Conservation (phyloP, 1,140 invertebrate species). For the Stratiolaelaps scimitus region DNA sequence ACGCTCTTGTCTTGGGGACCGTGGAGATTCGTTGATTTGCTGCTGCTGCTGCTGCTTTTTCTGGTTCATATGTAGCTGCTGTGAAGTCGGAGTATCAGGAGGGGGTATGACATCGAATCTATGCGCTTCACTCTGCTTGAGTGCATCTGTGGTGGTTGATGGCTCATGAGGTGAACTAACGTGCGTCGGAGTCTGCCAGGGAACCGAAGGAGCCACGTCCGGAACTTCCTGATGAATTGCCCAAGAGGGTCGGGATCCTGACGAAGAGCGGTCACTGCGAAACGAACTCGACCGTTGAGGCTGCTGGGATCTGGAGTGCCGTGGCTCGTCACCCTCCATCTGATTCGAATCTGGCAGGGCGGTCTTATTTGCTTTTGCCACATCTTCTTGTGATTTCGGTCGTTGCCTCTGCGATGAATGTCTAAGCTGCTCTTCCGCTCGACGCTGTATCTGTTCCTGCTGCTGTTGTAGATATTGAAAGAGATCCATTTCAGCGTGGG, state of each 20-base stretch:
- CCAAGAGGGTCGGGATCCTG: not conserved
- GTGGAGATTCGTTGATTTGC: too few relatives aligned
- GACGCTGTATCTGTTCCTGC: conserved; percentile 3
- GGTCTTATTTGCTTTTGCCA: too few relatives aligned
- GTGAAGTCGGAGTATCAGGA: not conserved
- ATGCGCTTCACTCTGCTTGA: not conserved
- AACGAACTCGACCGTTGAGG: conserved; percentile 15
- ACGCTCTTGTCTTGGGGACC: too few relatives aligned
- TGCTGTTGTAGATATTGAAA: conserved; percentile 6
- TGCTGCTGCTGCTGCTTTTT: too few relatives aligned
- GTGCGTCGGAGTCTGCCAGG: not conserved
- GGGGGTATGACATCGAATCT: not conserved
- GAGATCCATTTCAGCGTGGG: not conserved
- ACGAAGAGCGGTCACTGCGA: not conserved
- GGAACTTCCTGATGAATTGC: conserved; percentile 18
- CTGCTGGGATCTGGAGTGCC: not conserved
- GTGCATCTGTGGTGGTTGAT: not conserved
- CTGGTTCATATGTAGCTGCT: too few relatives aligned
- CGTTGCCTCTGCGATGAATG: too few relatives aligned
- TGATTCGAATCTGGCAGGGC: not conserved
- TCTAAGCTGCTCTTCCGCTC: not conserved
- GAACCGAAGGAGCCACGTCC: not conserved
- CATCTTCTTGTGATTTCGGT: too few relatives aligned
- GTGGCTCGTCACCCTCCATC: not conserved
- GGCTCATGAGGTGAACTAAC: not conserved